Evolutionary conservation across 2,888 invertebrate genomes (phyloP).

Genomic region (Actias luna): DNA sequence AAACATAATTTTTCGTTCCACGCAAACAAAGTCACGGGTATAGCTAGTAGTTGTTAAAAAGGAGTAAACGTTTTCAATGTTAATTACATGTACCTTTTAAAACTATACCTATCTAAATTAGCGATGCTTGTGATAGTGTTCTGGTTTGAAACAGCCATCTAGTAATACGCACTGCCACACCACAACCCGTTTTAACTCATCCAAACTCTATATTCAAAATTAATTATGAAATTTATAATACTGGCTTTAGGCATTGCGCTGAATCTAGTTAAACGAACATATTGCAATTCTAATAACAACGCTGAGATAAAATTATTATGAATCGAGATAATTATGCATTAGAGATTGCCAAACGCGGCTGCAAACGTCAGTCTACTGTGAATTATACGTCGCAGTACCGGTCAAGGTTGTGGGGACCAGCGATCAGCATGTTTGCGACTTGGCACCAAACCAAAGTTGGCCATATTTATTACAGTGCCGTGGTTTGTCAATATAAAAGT

Average conservation of each 20-base stretch:
- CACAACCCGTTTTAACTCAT: no score
- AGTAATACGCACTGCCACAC: no score
- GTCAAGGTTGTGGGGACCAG: constrained; percentile 76
- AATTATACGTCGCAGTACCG: constrained; percentile 55
- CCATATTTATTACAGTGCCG: constrained; percentile 33
- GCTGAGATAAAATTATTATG: not conserved
- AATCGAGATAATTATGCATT: constrained; percentile 32
- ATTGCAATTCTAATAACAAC: not conserved
- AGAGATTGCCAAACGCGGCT: constrained; percentile 41
- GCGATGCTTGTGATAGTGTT: no score
- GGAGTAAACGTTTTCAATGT: no score
- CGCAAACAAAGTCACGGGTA: no score
- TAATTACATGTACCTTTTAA: no score
- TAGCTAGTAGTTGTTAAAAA: no score
- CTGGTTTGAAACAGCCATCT: no score
- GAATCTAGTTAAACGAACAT: not conserved
- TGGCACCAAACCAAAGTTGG: constrained; percentile 63
- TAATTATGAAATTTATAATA: not conserved
- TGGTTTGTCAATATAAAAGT: not conserved
- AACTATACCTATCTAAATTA: no score
- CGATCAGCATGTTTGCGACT: constrained; percentile 56
- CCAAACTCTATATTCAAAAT: not conserved
- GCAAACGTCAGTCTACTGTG: constrained; percentile 40
- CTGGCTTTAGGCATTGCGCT: not conserved
- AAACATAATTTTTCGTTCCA: no score